Evolutionary conservation across 2,888 invertebrate genomes (phyloP), one percentile per base, ranked within the genome.

Genomic region (Trisateles emortualis): DNA sequence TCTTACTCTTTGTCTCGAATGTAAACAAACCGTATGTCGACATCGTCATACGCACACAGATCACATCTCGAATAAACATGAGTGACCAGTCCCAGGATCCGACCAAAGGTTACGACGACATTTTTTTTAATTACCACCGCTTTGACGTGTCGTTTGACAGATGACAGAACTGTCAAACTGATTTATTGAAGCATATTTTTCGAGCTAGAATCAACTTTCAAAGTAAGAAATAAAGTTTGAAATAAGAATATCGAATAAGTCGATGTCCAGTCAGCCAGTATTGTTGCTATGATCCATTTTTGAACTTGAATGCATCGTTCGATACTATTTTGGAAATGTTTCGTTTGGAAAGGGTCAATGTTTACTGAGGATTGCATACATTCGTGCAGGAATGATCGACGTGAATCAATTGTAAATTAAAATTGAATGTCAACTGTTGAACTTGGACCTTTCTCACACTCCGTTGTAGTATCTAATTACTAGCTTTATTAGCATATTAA

Each of bases 121-220:
- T 53, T 69, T 75, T 26, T 78, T 77, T 74, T 75, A 72, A 77
- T 68, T 65, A 64, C 36, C 51, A 43, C 51, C 26, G 36, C 14
- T 49, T 41, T 52, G 62, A 69, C 56, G 46, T 55, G 49, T 54
- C 64, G 50, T 50, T 47, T 73, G 76, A 76, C 74, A 76, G 66
- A 57, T 66, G 74, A 68, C 65, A 57, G 54, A 67, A 67, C 68
- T 67, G 68, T 77, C 73, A 72, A 68, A 53, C 54, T 53, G 79
- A 79, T 76, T 74, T 68, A 79, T 78, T 42, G 52, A 41, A 11
- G 11, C 8, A 16, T 3, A 40, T 26, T 4, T 40, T 1, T 1
- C n/a, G 9, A 14, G 1, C 1, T 13, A 49, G 13, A 51, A 24
- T 38, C 3, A 50, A 45, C 50, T 19, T 38, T 60, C 1, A 0